These are phyloP conservation scores for Paradoxurus hermaphroditus DNA, from an alignment of 2,113 vertebrate genomes.

Conservation along the genomic window DNA sequence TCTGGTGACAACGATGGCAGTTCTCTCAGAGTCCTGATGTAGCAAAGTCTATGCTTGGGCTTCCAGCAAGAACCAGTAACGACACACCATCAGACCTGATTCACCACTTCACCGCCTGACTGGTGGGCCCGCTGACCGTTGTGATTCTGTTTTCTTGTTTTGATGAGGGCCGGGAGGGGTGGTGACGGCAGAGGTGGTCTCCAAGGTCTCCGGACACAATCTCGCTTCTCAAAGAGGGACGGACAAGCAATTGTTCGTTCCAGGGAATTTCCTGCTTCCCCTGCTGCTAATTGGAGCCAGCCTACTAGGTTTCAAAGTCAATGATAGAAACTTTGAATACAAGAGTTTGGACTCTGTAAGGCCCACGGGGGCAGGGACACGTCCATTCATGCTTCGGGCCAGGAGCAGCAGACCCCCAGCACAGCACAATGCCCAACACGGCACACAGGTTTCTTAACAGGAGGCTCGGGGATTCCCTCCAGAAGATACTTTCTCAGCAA, in stretches of 20 bases:
- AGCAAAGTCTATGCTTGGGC: not conserved
- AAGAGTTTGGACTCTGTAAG: not conserved
- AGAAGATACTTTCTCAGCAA: not conserved
- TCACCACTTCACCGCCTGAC: rapidly evolving
- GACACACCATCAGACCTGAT: not conserved
- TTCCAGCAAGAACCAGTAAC: not conserved
- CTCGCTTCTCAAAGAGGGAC: not conserved
- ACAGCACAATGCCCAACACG: not conserved
- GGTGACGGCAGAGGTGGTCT: not conserved
- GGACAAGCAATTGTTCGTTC: not conserved
- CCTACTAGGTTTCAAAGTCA: not conserved
- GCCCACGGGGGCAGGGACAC: not conserved
- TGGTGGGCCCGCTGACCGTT: not conserved
- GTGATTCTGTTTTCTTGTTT: not conserved
- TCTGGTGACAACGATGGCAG: not conserved
- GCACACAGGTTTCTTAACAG: too few species aligned
- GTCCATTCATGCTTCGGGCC: not conserved
- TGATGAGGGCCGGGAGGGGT: too few species aligned
- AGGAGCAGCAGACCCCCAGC: rapidly evolving
- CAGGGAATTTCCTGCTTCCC: not conserved
- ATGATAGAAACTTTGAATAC: not conserved
- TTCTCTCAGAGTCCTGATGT: too few species aligned
- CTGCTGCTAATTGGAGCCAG: not conserved
- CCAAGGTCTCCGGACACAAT: too few species aligned
- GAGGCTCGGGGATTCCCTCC: not conserved